Evolutionary conservation across 2,797 vertebrate genomes (phyloP), one percentile per base, ranked within the genome.

Genomic region (Crenuchus spilurus): DNA sequence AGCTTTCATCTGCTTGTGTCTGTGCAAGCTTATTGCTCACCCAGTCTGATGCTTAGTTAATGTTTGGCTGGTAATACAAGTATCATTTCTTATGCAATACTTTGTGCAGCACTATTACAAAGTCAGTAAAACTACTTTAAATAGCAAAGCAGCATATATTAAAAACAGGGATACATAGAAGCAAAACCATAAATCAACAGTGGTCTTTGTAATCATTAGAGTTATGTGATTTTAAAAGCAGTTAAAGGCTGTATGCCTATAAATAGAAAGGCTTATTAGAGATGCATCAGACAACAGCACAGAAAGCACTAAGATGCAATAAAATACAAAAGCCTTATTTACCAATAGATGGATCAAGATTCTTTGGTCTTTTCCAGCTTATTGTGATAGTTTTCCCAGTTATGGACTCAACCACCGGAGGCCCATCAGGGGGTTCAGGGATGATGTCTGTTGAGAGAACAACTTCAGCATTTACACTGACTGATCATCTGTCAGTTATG

Each of bases 291-390:
- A 14, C 14, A n/a, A 63, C 13, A 8, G 14, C 24, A 63, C 14
- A 44, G n/a, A 42, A 44, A 24, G 57, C 33, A 33, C 8, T 57
- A 9, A 39, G 13, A 20, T 22, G 18, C 63, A 49, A 14, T 31
- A 14, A 61, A n/a, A 46, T 7, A 7, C 10, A 66, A 42, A 33
- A 48, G 2, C 10, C 9, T 30, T 18, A 46, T 65, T 18, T 88
- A 98, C 97, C 96, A 63, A 95, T 92, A 41, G 94, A 93, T 10
- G 93, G 82, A 70, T 99, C 95, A 8, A 96, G 86, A 83, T 91
- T 95, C 86, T 90, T 96, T 31, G 96, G 96, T 42, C 87, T 93
- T 82, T 93, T 97, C 97, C 97, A 99, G n/a, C 89, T 88, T 57
- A 99, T 87, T 0, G 82, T 94, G 75, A 98, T 90, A 42, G 91